Conservation (phyloP, 2,888 invertebrate species). For the Acleris cristana region DNA sequence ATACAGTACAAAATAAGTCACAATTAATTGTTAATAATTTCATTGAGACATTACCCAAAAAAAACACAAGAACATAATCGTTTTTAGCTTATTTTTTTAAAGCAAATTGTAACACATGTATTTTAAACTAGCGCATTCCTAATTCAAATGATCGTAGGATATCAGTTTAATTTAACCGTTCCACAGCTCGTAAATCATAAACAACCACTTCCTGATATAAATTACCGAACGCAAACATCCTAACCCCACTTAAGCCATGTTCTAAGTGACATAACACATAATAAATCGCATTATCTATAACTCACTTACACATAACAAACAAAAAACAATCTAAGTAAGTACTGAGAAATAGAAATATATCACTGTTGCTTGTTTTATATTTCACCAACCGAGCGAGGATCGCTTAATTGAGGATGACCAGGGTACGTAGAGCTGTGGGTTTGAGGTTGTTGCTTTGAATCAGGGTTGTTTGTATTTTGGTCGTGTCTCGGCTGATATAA, state of each 20-base stretch:
- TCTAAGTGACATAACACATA: constrained; percentile 12
- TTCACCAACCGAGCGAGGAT: constrained; percentile 27
- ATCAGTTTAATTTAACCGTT: neutral
- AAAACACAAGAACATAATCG: no score
- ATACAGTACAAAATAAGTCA: no score
- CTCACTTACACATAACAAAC: constrained; percentile 26
- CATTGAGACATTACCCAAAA: no score
- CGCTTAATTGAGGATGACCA: constrained; percentile 30
- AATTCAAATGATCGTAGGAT: no score
- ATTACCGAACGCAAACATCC: constrained; percentile 3
- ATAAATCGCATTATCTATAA: constrained; percentile 24
- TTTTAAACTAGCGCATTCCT: no score
- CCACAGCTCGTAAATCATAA: constrained; percentile 3
- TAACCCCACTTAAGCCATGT: constrained; percentile 29
- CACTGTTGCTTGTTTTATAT: constrained; percentile 23
- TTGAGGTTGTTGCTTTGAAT: neutral
- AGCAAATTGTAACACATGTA: no score
- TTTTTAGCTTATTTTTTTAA: no score
- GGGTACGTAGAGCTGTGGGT: neutral
- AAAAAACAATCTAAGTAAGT: constrained; percentile 19
- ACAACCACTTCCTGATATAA: constrained; percentile 12
- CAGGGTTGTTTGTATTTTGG: constrained; percentile 5
- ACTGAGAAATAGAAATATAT: constrained; percentile 34
- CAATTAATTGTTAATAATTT: no score
- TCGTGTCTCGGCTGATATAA: neutral